Conservation (phyloP, 2,888 invertebrate genomes). For the Sesia bembeciformis region DNA sequence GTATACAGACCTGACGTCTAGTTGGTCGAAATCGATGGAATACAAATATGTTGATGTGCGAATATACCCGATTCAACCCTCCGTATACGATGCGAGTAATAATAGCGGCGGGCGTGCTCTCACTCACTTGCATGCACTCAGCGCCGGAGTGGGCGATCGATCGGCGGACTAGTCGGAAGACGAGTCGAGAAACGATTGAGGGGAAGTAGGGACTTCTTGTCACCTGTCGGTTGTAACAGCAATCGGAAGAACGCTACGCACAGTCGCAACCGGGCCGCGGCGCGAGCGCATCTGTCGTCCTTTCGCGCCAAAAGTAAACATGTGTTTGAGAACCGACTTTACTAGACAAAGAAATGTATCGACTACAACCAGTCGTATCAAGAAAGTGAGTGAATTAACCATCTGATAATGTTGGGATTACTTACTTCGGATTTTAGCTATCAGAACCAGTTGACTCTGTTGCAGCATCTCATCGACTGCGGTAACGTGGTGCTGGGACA, state of each 20-base stretch:
- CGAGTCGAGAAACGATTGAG: conserved; percentile 23
- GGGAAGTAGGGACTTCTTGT: conserved; percentile 61
- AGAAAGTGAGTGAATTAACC: conserved; percentile 1
- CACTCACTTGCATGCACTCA: conserved; percentile 17
- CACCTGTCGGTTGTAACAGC: conserved; percentile 64
- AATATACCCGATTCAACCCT: conserved; percentile 61
- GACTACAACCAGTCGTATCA: conserved; percentile 1
- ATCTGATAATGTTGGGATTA: conserved; percentile 52
- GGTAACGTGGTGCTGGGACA: conserved; percentile 52
- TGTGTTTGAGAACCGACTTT: conserved; percentile 18
- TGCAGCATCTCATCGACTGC: conserved; percentile 62
- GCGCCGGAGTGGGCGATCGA: conserved; percentile 12
- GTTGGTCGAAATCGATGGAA: conserved; percentile 55
- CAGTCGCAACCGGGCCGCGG: conserved; percentile 37
- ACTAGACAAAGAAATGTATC: conserved; percentile 6
- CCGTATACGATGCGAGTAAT: conserved; percentile 42
- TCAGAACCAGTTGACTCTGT: conserved; percentile 49
- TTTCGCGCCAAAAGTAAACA: conserved; percentile 51
- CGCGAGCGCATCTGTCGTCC: conserved; percentile 56
- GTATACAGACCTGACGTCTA: conserved; percentile 14
- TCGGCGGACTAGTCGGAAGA: conserved; percentile 26
- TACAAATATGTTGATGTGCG: conserved; percentile 65
- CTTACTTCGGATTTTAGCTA: conserved; percentile 57
- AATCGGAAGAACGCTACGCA: conserved; percentile 49
- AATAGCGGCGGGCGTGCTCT: conserved; percentile 45